A percentile compares a stretch with the other conserved stretches of the same genome.
Conservation (phyloP, 2,797 vertebrate genomes). For the Thaleichthys pacificus region DNA sequence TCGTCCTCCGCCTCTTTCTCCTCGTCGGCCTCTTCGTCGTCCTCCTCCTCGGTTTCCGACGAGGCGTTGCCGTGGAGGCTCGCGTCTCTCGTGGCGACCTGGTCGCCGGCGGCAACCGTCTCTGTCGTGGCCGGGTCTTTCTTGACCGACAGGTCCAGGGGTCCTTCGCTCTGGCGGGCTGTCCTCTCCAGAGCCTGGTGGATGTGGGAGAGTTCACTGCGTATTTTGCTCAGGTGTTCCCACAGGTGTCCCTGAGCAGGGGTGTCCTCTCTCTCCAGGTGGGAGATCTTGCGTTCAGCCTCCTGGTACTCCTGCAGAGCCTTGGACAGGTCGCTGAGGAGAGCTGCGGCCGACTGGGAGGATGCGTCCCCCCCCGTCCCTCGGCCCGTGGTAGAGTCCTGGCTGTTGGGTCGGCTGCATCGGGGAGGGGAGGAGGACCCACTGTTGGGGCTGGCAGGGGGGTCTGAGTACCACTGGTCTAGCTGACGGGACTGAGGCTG, state of each 20-base stretch:
- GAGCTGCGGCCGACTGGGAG: constrained; percentile 70
- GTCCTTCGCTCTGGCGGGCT: constrained; percentile 76
- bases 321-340: constrained; percentile 85
- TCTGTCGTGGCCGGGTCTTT: constrained; percentile 55
- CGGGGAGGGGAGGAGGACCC: constrained; percentile 44
- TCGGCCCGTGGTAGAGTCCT: constrained; percentile 33
- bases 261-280: constrained; percentile 79
- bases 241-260: constrained; percentile 86
- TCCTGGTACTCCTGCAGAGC: constrained; percentile 89
- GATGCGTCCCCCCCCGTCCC: constrained; percentile 51
- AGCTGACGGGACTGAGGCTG: constrained; percentile 51
- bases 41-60: constrained; percentile 68
- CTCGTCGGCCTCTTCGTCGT: constrained; percentile 49
- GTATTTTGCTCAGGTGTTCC: constrained; percentile 91
- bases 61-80: constrained; percentile 41
- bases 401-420: constrained; percentile 46
- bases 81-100: background rate
- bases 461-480: constrained; percentile 68
- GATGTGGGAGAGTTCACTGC: constrained; percentile 89
- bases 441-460: constrained; percentile 61
- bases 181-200: constrained; percentile 87
- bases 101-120: constrained; percentile 21
- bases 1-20: constrained; percentile 46
- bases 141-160: constrained; percentile 92
- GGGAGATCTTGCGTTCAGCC: constrained; percentile 85